These are phyloP conservation scores for Amphiprion ocellaris DNA, from an alignment of 2,113 vertebrate genomes.

Conservation along the genomic window DNA sequence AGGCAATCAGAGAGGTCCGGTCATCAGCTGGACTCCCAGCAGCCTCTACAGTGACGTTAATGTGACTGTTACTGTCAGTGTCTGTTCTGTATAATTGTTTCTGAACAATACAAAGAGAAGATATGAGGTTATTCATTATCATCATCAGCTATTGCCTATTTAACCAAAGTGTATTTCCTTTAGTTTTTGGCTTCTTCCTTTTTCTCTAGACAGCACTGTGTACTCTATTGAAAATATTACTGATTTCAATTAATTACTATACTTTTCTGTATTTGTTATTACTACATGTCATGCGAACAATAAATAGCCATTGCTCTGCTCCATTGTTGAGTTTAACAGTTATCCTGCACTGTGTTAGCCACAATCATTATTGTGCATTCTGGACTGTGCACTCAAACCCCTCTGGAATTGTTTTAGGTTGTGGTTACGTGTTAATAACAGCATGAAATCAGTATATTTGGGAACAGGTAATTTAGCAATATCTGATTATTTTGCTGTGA, in stretches of 20 bases:
- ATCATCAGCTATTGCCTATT: background rate
- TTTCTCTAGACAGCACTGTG: background rate
- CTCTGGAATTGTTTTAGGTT: slow-evolving; percentile 4
- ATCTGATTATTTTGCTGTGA: no score
- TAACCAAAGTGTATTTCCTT: background rate
- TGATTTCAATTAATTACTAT: background rate
- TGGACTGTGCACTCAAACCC: background rate
- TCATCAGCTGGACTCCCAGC: no score
- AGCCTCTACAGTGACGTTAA: background rate
- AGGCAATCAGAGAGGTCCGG: no score
- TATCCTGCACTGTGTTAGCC: no score
- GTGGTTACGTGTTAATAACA: no score
- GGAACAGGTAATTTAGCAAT: no score
- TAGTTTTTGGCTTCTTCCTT: background rate
- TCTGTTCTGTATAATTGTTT: slow-evolving; percentile 2
- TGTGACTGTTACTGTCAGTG: slow-evolving; percentile 4
- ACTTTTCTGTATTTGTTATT: background rate
- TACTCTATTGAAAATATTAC: background rate
- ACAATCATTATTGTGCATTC: background rate
- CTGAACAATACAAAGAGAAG: background rate
- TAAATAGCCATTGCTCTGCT: background rate
- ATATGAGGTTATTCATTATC: slow-evolving; percentile 6
- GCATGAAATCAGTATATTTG: no score
- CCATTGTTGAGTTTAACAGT: no score
- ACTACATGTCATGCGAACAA: background rate